Evolutionary conservation across 2,797 vertebrate genomes (phyloP).

Genomic region (Sebastes nivosus): DNA sequence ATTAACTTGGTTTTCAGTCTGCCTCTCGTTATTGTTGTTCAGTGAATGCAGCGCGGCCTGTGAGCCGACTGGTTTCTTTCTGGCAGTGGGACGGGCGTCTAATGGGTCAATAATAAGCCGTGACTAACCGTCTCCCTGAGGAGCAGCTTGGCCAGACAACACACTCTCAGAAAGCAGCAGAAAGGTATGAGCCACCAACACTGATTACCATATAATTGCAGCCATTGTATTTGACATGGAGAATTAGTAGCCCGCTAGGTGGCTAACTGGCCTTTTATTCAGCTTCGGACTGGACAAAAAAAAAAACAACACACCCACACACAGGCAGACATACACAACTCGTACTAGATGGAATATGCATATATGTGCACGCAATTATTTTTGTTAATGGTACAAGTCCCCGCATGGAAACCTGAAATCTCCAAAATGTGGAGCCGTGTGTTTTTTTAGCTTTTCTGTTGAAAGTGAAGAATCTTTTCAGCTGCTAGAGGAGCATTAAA

Average conservation of each 20-base stretch:
- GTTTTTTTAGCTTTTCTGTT: not conserved
- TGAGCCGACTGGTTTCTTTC: constrained; percentile 73
- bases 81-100: constrained; percentile 81
- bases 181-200: constrained; percentile 84
- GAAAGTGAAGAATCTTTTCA: not conserved
- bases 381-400: not conserved
- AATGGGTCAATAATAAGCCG: constrained; percentile 85
- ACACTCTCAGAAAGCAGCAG: constrained; percentile 79
- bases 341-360: constrained; percentile 36
- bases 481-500: not conserved
- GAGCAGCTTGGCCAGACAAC: constrained; percentile 84
- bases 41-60: constrained; percentile 64
- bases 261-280: constrained; percentile 84
- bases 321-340: constrained; percentile 45
- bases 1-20: constrained; percentile 54
- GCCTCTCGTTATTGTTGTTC: constrained; percentile 50
- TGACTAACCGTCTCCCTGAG: constrained; percentile 85
- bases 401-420: not conserved
- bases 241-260: constrained; percentile 85
- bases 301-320: constrained; percentile 46
- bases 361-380: constrained; percentile 29
- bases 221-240: constrained; percentile 89
- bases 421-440: not conserved
- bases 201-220: constrained; percentile 95
- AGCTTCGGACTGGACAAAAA: constrained; percentile 61